phyloP scores from a whole-genome alignment of 2,797 vertebrate species.

The Ptychobarbus kaznakovi region DNA sequence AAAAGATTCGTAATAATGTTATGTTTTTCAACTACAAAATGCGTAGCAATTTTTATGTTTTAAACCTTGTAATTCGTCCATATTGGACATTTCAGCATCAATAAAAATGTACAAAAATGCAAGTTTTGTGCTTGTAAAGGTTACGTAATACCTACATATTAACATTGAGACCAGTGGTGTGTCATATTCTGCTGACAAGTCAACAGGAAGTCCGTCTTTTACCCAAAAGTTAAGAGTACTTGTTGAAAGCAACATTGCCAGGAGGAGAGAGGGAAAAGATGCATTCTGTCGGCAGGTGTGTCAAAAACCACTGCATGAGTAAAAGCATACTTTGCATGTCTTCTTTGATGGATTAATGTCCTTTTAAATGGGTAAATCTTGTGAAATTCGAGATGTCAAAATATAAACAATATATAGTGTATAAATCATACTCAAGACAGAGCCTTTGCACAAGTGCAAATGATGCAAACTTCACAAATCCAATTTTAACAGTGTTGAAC shows the following conservation, averaged over 20 bases:
- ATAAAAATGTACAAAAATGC: too few relatives aligned
- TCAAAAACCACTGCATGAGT: conserved; percentile 26
- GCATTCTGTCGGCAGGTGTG: conserved; percentile 47
- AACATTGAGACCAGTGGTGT: background rate
- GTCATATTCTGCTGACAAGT: background rate
- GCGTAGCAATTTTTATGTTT: too few relatives aligned
- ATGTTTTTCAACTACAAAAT: too few relatives aligned
- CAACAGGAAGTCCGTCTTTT: conserved; percentile 32
- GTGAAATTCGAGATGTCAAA: conserved; percentile 10
- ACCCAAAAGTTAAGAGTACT: conserved; percentile 43
- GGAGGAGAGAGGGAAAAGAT: conserved; percentile 21
- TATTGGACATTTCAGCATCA: too few relatives aligned
- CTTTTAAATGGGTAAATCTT: conserved; percentile 46
- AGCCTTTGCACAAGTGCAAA: background rate
- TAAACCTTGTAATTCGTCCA: too few relatives aligned
- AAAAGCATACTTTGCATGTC: conserved; percentile 22
- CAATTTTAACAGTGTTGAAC: background rate
- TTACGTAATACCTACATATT: background rate
- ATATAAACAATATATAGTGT: background rate
- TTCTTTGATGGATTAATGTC: conserved; percentile 46
- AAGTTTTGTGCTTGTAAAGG: background rate
- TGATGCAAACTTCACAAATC: background rate
- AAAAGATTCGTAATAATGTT: too few relatives aligned
- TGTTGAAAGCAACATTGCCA: conserved; percentile 45
- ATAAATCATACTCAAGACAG: background rate